These are phyloP conservation scores for Scaptomyza reducta DNA, from an alignment of 2,888 invertebrate genomes.

Conservation along the genomic window DNA sequence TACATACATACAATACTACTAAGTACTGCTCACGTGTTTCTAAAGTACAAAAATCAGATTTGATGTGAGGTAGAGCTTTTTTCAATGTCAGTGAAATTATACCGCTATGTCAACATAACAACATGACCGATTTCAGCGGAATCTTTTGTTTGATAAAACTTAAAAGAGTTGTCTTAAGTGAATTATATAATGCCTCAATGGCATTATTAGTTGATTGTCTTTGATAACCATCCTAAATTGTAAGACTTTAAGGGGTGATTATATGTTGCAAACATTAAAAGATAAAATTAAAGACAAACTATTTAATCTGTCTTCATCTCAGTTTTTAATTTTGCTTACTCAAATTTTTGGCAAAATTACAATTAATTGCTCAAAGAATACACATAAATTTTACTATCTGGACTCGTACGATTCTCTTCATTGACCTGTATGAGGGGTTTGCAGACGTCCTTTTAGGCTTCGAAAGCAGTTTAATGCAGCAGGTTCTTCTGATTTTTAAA, in stretches of 20 bases:
- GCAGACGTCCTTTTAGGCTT: too few relatives aligned
- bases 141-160: constrained; percentile 46
- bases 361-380: too few relatives aligned
- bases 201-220: constrained; percentile 4
- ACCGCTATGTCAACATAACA: constrained; percentile 11
- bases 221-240: background rate
- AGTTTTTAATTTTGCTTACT: background rate
- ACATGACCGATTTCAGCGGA: constrained; percentile 41
- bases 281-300: too few relatives aligned
- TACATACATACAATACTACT: background rate
- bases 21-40: constrained; percentile 25
- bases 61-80: constrained; percentile 23
- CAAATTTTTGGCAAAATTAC: background rate
- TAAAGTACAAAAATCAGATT: constrained; percentile 4
- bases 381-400: too few relatives aligned
- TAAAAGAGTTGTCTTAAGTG: background rate
- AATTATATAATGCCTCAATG: constrained; percentile 11
- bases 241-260: background rate
- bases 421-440: too few relatives aligned
- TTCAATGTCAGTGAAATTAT: constrained; percentile 46
- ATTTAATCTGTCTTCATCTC: background rate
- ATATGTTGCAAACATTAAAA: background rate
- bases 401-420: too few relatives aligned
- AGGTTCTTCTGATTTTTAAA: too few relatives aligned
- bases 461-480: too few relatives aligned